Base-by-base conservation (phyloP, 2,888 invertebrate genomes). In the Notodonta dromedarius region DNA sequence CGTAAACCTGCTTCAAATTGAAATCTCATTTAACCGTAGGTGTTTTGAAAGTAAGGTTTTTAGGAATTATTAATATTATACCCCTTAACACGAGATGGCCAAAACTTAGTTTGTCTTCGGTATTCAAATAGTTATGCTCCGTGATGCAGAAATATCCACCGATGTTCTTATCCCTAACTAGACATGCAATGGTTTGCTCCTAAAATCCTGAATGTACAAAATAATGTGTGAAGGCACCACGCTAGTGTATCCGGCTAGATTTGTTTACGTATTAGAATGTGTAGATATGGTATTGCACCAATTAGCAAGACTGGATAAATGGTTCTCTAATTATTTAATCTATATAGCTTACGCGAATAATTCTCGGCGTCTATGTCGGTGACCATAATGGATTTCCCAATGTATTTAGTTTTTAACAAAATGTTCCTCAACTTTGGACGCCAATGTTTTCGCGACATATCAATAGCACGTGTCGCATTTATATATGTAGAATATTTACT, bases 161-260 rank as follows among this genome's bases (percentile, higher is more conserved):
- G 60, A 62, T 66, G 58, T 50, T 62, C 58, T 63, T 65, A 57
- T 59, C 50, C 51, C 63, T 63, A 62, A 71, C 56, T 24, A 66
- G 64, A 67, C 54, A 61, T 62, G 63, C 61, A 74, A 54, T 54
- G 54, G 72, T 80, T 84, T 82, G 88, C 88, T 90, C 86, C 80
- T 80, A 79, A 87, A 88, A 90, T 88, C 92, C 93, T 93, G 90
- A 85, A 90, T 87, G 92, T 93, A 93, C 92, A 93, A 93, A 88
- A 82, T 78, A 80, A 62, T 61, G 66, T 80, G 73, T 80, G 77
- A 82, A 24, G 75, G 79, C 85, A 80, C 82, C 77, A 71, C 76
- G 78, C 80, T 88, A 87, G 86, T 82, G 78, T 78, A 73, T 74
- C 80, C 82, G 75, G 84, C 84, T 88, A 90, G 85, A 76, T 80